phyloP scores from a whole-genome alignment of 2,113 vertebrate genomes.

The Entosphenus tridentatus region DNA sequence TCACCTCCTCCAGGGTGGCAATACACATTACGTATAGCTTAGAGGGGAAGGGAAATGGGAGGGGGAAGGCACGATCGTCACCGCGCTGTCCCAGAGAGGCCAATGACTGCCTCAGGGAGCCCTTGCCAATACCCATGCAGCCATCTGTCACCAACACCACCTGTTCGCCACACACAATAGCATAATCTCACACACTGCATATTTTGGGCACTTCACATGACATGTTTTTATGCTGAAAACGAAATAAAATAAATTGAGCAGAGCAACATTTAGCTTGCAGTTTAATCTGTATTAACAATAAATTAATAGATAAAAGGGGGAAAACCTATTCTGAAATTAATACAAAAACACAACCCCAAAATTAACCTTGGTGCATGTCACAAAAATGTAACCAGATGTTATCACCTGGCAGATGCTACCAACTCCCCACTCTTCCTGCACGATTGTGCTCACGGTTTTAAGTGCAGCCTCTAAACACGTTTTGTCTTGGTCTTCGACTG shows the following conservation, averaged over 20 bases:
- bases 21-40: constrained; percentile 90
- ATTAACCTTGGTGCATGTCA: too few species aligned
- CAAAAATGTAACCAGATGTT: too few species aligned
- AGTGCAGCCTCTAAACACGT: constrained; percentile 72
- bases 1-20: constrained; percentile 82
- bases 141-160: constrained; percentile 86
- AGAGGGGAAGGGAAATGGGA: constrained; percentile 76
- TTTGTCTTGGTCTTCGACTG: constrained; percentile 89
- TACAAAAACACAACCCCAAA: too few species aligned
- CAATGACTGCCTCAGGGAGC: constrained; percentile 63
- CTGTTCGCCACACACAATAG: constrained; percentile 19
- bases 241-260: too few species aligned
- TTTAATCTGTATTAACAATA: too few species aligned
- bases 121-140: constrained; percentile 69
- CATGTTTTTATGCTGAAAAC: too few species aligned
- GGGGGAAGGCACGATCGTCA: constrained; percentile 65
- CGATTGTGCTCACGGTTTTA: constrained; percentile 60
- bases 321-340: too few species aligned
- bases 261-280: too few species aligned
- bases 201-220: too few species aligned
- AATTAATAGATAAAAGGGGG: too few species aligned
- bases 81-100: constrained; percentile 45
- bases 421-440: constrained; percentile 88
- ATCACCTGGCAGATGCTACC: constrained; percentile 75
- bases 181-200: too few species aligned